Percentiles rank a stretch among this genome's conserved stretches.
Evolutionary conservation across 2,888 invertebrate species (phyloP).

Genomic region (Rotaria magnacalcarata): DNA sequence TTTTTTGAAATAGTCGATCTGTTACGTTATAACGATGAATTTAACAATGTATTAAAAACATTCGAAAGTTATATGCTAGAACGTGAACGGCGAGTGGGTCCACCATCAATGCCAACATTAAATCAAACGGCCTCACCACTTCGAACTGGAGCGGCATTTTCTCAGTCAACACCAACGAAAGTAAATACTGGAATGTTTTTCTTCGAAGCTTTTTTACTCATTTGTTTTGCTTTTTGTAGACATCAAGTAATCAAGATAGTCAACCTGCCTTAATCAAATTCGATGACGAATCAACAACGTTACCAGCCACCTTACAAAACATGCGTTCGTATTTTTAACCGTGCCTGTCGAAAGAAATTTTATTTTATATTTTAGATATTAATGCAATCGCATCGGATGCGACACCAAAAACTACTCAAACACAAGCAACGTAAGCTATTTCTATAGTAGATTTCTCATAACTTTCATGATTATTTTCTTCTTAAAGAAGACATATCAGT

Average conservation of each 20-base stretch:
- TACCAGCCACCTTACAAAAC: background rate
- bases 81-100: constrained; percentile 46
- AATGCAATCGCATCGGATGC: background rate
- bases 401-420: background rate
- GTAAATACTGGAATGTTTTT: background rate
- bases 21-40: constrained; percentile 84
- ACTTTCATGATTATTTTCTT: background rate
- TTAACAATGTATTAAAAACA: constrained; percentile 88
- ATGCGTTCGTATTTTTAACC: background rate
- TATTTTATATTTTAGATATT: background rate
- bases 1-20: constrained; percentile 68
- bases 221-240: background rate
- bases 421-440: constrained; percentile 17
- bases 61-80: constrained; percentile 61
- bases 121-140: background rate
- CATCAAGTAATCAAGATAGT: background rate
- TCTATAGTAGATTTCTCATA: background rate
- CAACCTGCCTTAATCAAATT: constrained; percentile 14
- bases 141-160: background rate
- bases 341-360: too few species aligned
- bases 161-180: background rate
- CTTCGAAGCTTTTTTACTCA: background rate
- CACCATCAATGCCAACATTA: background rate
- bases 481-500: constrained; percentile 19
- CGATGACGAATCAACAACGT: background rate